These are phyloP conservation scores for Cephus nigrinus DNA, from an alignment of 2,888 invertebrate genomes.

Conservation along the genomic window DNA sequence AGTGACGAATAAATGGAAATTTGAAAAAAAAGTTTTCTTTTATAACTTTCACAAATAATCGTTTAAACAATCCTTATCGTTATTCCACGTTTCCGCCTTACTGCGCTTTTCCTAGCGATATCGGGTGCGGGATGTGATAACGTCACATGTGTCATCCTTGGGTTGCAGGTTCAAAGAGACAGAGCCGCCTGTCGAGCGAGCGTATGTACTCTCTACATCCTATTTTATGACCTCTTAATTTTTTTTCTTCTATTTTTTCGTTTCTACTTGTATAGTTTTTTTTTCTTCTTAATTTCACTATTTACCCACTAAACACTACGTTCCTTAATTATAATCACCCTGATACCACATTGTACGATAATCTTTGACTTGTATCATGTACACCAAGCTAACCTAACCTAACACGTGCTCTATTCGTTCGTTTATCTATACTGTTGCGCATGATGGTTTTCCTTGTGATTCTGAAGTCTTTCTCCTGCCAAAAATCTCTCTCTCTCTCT, in stretches of 20 bases:
- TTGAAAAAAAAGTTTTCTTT: too few species aligned
- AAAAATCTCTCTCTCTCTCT: background rate
- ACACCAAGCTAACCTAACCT: background rate
- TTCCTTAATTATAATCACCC: conserved; percentile 1
- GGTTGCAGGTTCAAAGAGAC: conserved; percentile 87
- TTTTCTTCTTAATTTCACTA: background rate
- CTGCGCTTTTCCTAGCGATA: conserved; percentile 14
- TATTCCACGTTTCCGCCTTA: too few species aligned
- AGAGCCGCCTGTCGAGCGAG: conserved; percentile 84
- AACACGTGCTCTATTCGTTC: too few species aligned
- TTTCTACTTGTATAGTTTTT: background rate
- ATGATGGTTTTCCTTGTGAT: background rate
- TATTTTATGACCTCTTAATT: conserved; percentile 50
- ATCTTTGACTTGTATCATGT: too few species aligned
- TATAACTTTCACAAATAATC: too few species aligned
- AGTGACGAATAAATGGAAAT: too few species aligned
- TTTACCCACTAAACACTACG: background rate
- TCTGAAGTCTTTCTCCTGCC: background rate
- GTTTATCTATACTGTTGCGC: background rate
- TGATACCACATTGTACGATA: too few species aligned
- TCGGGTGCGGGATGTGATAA: conserved; percentile 46
- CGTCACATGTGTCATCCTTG: conserved; percentile 61
- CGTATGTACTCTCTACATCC: conserved; percentile 77
- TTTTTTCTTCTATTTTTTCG: conserved; percentile 21
- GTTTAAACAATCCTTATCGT: too few species aligned